These are phyloP conservation scores for Hydrotaea diabolus DNA, from an alignment of 2,888 invertebrate genomes.

Conservation along the genomic window DNA sequence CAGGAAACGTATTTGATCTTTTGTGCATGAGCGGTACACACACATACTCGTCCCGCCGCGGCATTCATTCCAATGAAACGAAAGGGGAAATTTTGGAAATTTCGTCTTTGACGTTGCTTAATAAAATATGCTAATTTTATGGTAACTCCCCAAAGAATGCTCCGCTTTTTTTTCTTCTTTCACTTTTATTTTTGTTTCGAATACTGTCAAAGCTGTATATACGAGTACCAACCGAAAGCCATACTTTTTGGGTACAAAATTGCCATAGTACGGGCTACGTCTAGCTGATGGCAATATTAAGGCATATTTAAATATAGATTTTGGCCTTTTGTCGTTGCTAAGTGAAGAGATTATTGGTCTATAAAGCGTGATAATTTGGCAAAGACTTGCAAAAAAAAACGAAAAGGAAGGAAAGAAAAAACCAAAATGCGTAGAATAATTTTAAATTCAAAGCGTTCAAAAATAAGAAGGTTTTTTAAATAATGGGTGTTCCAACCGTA, in stretches of 20 bases:
- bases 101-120: neutral
- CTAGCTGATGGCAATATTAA: neutral
- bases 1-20: constrained; percentile 5
- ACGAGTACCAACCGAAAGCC: too few relatives aligned
- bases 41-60: too few relatives aligned
- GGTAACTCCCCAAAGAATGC: constrained; percentile 23
- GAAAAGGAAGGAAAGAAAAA: too few relatives aligned
- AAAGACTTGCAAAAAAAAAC: too few relatives aligned
- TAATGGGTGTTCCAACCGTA: too few relatives aligned
- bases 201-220: neutral
- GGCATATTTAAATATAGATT: neutral
- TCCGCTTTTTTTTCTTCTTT: neutral
- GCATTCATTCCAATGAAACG: too few relatives aligned
- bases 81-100: neutral
- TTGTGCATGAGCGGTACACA: neutral
- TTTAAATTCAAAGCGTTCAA: too few relatives aligned
- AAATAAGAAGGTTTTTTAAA: too few relatives aligned
- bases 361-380: too few relatives aligned
- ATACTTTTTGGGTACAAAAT: too few relatives aligned
- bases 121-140: constrained; percentile 21
- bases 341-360: neutral
- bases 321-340: neutral
- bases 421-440: too few relatives aligned
- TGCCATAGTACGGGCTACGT: neutral
- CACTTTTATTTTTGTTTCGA: neutral